A percentile compares a stretch with the other conserved stretches of the same genome.
Evolutionary conservation across 2,797 vertebrate genomes (phyloP).

Genomic region (Siniperca undulata): DNA sequence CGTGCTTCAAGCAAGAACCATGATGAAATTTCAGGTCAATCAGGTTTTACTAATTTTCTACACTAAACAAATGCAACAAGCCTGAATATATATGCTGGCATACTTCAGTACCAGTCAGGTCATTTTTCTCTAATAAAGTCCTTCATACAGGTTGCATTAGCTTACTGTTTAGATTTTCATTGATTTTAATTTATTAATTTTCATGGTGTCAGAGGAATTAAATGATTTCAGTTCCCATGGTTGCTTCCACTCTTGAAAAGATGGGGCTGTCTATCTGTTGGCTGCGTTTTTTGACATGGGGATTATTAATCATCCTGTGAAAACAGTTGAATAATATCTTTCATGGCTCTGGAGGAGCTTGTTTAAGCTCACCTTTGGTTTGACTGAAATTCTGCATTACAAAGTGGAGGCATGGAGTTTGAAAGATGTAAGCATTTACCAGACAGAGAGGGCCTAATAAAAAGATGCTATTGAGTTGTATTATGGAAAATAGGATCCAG

Average conservation of each 20-base stretch:
- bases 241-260: background rate
- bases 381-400: background rate
- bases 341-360: background rate
- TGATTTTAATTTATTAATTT: background rate
- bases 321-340: too few relatives aligned
- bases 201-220: background rate
- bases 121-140: too few relatives aligned
- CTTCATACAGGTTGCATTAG: background rate
- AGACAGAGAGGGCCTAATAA: background rate
- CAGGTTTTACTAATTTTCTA: background rate
- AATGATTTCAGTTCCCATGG: background rate
- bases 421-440: background rate
- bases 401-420: background rate
- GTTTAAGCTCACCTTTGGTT: background rate
- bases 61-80: background rate
- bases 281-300: background rate
- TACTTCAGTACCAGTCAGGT: too few relatives aligned
- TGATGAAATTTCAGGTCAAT: background rate
- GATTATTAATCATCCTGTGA: background rate
- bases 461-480: background rate
- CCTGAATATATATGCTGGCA: background rate
- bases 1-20: background rate
- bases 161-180: background rate
- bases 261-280: background rate
- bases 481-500: background rate